Evolutionary conservation across 2,797 vertebrate species (phyloP).

Genomic region (Columba guinea): DNA sequence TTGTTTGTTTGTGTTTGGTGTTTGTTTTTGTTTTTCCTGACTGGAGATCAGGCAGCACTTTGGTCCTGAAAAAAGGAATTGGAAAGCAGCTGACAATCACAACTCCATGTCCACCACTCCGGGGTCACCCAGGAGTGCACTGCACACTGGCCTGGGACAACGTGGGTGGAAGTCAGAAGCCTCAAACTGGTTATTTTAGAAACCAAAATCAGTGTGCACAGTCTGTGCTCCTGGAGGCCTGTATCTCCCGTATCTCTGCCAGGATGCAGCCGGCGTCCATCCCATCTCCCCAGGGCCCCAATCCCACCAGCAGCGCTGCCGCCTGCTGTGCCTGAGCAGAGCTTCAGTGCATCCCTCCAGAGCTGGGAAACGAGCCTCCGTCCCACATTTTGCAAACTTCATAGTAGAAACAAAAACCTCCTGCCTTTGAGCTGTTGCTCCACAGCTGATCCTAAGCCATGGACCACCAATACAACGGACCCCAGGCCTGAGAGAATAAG

Average conservation of each 20-base stretch:
- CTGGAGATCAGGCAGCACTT: neutral
- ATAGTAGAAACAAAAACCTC: neutral
- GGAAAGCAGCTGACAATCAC: neutral
- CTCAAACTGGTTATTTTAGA: neutral
- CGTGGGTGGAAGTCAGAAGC: no score
- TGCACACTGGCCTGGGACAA: neutral
- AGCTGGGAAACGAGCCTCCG: no score
- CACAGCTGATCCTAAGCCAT: accelerated
- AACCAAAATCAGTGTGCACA: neutral
- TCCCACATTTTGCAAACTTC: neutral
- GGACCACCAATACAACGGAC: neutral
- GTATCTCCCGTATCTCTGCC: no score
- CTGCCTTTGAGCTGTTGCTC: neutral
- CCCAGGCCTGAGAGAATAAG: neutral
- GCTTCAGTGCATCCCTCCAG: neutral
- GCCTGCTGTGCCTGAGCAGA: neutral
- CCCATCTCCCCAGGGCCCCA: accelerated
- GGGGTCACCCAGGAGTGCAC: neutral
- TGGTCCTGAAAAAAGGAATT: neutral
- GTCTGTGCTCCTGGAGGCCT: neutral
- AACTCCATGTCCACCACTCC: neutral
- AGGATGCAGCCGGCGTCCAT: neutral
- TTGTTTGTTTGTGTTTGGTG: no score
- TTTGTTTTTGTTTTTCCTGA: no score
- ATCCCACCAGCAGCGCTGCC: neutral